Base-by-base conservation (phyloP, 2,888 invertebrate genomes). In the Apotomis capreana region DNA sequence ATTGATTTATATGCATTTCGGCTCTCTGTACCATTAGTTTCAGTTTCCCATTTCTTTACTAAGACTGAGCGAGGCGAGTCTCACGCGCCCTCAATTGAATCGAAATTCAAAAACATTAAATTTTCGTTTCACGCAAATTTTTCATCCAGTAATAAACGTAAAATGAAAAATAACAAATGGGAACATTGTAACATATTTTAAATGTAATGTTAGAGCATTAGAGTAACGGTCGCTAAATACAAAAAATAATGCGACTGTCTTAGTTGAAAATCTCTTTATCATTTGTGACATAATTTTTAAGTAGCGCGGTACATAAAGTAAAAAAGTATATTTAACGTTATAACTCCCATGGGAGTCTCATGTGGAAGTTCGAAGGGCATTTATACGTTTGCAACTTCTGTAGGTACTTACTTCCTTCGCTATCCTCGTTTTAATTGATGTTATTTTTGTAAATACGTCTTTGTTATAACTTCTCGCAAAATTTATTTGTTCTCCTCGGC, bases 171-270 rank as follows among this genome's bases (percentile, higher is more conserved):
- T 88, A 94, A 94, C 89, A 94, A 93, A 85, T 90, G 93, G 93
- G 93, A 93, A 86, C 93, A 93, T 88, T 93, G 89, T 92, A 92
- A 93, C 93, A 93, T 93, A 93, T 93, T 91, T 90, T 89, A 90
- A 90, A 89, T 85, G 83, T 91, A 91, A 92, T 87, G 84, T 90
- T 93, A 93, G 91, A 82, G 87, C 88, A 89, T 70, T 93, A 93
- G 92, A 75, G 78, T 85, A 86, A 75, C 80, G 81, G 82, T 86
- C 87, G 87, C 87, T 83, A 81, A 78, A 84, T 82, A 82, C 86
- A 85, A 88, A 86, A 90, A 87, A 89, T 90, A 89, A 88, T 89
- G 90, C 84, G 88, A 88, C 79, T 87, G 86, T 82, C 84, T 85
- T 87, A 87, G 85, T 84, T 26, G 26, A 84, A 87, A 88, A 87